Evolutionary conservation across 2,888 invertebrate species (phyloP).

Genomic region (Amiota communis): DNA sequence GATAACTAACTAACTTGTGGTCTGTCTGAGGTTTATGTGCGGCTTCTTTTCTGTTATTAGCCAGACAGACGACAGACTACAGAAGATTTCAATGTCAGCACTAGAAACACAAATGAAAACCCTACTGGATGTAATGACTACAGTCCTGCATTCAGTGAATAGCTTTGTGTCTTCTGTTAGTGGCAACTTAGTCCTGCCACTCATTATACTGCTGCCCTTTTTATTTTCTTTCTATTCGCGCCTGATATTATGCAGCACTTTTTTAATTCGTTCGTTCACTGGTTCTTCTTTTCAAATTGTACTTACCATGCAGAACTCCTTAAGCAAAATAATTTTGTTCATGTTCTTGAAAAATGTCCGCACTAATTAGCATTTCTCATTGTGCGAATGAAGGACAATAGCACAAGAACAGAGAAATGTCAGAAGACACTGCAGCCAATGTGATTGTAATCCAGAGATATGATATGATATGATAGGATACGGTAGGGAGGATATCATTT

Average conservation of each 20-base stretch:
- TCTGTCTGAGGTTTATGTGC: too few species aligned
- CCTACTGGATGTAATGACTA: slow-evolving; percentile 8
- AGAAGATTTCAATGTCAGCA: not conserved
- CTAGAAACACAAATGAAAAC: not conserved
- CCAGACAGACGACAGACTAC: not conserved
- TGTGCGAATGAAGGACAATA: slow-evolving; percentile 14
- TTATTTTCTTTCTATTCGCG: slow-evolving; percentile 6
- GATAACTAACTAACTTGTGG: too few species aligned
- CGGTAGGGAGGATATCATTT: not conserved
- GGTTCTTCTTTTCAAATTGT: not conserved
- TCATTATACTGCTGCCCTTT: not conserved
- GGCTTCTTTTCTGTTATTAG: slow-evolving; percentile 14
- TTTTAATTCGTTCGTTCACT: slow-evolving; percentile 17
- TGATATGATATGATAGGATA: too few species aligned
- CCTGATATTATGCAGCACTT: slow-evolving; percentile 21
- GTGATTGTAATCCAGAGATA: not conserved
- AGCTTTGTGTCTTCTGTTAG: slow-evolving; percentile 10
- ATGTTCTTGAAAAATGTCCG: slow-evolving; percentile 59
- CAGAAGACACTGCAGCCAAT: not conserved
- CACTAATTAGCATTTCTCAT: slow-evolving; percentile 61
- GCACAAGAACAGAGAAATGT: not conserved
- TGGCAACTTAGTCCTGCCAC: not conserved
- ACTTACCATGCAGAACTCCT: slow-evolving; percentile 40
- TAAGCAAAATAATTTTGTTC: slow-evolving; percentile 60
- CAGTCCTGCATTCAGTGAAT: not conserved